Evolutionary conservation across 2,113 vertebrate species (phyloP).

Genomic region (Lampris incognitus): DNA sequence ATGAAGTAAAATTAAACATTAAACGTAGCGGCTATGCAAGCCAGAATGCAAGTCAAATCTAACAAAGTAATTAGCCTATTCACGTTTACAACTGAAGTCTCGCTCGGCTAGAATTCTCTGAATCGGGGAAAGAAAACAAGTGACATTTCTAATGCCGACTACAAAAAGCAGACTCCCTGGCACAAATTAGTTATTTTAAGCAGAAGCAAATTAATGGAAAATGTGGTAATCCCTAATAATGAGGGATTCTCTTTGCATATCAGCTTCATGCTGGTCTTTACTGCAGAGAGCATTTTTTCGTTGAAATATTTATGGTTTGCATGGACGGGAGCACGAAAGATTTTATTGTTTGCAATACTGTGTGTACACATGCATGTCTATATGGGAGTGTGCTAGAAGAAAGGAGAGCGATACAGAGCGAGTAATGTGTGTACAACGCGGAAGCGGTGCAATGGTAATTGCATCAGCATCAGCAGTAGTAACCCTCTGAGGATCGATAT

Average conservation of each 20-base stretch:
- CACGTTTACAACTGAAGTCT: neutral
- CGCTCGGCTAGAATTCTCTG: neutral
- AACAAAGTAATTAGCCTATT: too few relatives aligned
- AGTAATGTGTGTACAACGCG: neutral
- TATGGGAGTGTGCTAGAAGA: neutral
- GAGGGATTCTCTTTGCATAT: neutral
- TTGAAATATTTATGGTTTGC: neutral
- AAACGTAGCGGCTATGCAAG: neutral
- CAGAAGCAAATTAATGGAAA: neutral
- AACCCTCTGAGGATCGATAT: neutral
- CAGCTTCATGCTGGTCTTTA: neutral
- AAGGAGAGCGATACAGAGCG: neutral
- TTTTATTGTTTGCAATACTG: neutral
- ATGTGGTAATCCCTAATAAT: neutral
- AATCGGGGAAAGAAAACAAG: neutral
- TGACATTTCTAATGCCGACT: neutral
- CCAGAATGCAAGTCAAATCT: neutral
- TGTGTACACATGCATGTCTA: neutral
- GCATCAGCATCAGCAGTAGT: slow-evolving; percentile 23
- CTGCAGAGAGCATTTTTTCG: slow-evolving; percentile 1
- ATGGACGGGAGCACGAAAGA: neutral
- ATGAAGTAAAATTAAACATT: neutral
- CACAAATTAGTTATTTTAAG: slow-evolving; percentile 55
- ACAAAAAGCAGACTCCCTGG: neutral
- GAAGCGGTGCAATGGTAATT: neutral